Evolutionary conservation across 2,888 invertebrate species (phyloP), one percentile per base, ranked within the genome.

Genomic region (Portevinia maculata): DNA sequence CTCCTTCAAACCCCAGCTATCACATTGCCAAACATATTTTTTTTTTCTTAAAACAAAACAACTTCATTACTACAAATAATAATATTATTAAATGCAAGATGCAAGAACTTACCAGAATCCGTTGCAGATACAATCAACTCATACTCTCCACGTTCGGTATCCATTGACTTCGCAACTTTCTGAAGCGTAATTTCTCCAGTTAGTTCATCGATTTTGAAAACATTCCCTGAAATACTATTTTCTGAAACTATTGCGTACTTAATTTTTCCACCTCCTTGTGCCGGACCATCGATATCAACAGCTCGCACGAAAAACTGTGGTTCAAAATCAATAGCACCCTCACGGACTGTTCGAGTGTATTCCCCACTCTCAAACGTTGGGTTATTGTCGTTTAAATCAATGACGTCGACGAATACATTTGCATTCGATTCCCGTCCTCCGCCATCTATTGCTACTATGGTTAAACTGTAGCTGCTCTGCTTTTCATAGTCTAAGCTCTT

Each of bases 301-400:
- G 97, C 96, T 92, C 95, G 92, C 8, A 97, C 93, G 84, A 94
- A 93, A 86, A 97, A 93, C 78, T 96, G 95, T 0, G 97, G 96
- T 85, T 96, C 95, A 88, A 97, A 96, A 85, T 92, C 93, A 0
- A 92, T 92, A 0, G 95, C 94, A 0, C 94, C 95, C 88, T 97
- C 96, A 73, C 95, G 92, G 5, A 97, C 94, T 0, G 95, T 95
- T 67, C 96, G 92, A 21, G 93, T 93, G 86, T 96, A 96, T 85
- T 96, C 95, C 0, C 90, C 86, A 28, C 92, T 92, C 86, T 95
- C 95, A 87, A 96, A 96, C 1, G 92, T 87, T 0, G 96, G 96
- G 24, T 93, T 91, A 86, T 96, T 96, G 86, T 96, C 96, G 86
- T 96, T 96, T 0, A 95, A 93, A 86, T 96, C 96, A 4, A 93